Conservation (phyloP, 2,113 vertebrate genomes). For the Elephas maximus region DNA sequence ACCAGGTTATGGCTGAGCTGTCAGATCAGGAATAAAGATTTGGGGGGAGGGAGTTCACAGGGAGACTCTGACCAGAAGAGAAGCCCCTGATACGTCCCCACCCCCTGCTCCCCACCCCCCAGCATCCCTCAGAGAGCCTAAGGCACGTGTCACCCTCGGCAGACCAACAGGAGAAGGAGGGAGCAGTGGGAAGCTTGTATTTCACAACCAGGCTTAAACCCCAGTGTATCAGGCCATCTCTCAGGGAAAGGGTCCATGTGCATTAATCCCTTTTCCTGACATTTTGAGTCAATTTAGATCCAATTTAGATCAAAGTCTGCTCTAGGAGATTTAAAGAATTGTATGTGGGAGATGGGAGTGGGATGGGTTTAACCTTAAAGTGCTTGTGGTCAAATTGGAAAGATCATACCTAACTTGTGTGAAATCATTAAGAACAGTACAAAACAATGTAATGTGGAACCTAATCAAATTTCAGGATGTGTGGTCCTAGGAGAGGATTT, state of each 20-base stretch:
- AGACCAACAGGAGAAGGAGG: not conserved
- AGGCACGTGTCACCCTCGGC: not conserved
- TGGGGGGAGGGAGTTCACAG: not conserved
- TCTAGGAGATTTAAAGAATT: conserved; percentile 39
- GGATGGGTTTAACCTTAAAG: not conserved
- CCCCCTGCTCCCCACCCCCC: not conserved
- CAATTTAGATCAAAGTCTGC: conserved; percentile 47
- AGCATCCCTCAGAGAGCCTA: not conserved
- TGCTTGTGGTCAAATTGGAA: not conserved
- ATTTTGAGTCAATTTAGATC: conserved; percentile 19
- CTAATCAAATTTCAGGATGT: not conserved
- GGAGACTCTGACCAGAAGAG: not conserved
- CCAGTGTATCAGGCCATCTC: not conserved
- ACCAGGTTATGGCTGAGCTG: not conserved
- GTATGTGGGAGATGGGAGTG: not conserved
- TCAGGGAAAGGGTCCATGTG: not conserved
- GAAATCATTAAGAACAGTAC: not conserved
- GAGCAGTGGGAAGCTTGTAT: not conserved
- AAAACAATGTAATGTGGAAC: not conserved
- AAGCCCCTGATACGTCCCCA: not conserved
- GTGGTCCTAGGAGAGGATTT: not conserved
- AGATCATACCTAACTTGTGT: not conserved
- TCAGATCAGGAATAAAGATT: not conserved
- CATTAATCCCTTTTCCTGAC: not conserved
- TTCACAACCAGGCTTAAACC: not conserved